These are phyloP conservation scores for Gonocerus acuteangulatus DNA, from an alignment of 2,888 invertebrate species.

Conservation along the genomic window DNA sequence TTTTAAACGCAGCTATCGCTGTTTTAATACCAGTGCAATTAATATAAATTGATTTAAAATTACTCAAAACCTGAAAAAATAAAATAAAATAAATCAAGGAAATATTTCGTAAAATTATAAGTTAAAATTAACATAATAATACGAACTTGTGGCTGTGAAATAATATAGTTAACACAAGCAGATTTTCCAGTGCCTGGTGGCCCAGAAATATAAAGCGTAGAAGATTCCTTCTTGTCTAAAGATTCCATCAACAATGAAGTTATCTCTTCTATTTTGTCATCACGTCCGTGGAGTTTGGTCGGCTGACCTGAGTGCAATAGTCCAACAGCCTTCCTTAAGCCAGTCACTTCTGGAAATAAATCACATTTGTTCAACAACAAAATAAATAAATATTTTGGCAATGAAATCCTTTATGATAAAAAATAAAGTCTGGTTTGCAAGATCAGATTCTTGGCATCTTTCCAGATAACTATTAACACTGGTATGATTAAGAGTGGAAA, in stretches of 20 bases:
- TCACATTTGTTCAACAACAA: not conserved
- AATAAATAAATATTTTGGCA: not conserved
- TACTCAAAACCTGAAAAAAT: slow-evolving; percentile 37
- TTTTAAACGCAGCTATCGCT: slow-evolving; percentile 69
- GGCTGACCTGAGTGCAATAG: slow-evolving; percentile 37
- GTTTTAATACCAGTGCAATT: slow-evolving; percentile 87
- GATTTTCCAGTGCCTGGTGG: slow-evolving; percentile 97
- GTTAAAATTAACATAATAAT: not conserved
- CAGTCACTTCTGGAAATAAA: not conserved
- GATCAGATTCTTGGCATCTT: not conserved
- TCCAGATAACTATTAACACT: not conserved
- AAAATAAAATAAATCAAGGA: not conserved
- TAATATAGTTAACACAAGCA: slow-evolving; percentile 69
- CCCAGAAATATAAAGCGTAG: slow-evolving; percentile 88
- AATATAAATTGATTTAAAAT: slow-evolving; percentile 59
- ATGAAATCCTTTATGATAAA: not conserved
- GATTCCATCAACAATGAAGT: slow-evolving; percentile 60
- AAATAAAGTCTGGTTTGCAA: not conserved
- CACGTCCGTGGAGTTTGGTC: slow-evolving; percentile 60
- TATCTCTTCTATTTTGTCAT: slow-evolving; percentile 64
- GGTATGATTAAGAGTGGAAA: too few relatives aligned
- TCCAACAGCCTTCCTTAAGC: slow-evolving; percentile 27
- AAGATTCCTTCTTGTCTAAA: slow-evolving; percentile 57
- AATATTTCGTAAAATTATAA: not conserved
- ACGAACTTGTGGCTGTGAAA: slow-evolving; percentile 59